Evolutionary conservation across 2,888 invertebrate species (phyloP).

Genomic region (Limnephilus auricula): DNA sequence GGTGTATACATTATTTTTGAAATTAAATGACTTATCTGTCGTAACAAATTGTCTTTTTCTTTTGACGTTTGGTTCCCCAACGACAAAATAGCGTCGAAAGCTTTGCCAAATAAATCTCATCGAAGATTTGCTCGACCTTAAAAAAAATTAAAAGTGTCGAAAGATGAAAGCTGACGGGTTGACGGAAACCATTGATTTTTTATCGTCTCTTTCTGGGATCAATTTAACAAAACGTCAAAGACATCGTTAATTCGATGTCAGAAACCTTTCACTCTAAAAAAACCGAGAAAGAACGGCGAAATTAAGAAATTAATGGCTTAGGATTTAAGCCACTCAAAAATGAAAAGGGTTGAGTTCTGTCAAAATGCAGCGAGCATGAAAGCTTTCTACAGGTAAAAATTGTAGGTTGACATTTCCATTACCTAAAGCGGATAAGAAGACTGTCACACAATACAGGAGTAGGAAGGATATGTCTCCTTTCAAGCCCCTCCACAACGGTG

Average conservation of each 20-base stretch:
- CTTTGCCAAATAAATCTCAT: background rate
- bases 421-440: slow-evolving; percentile 63
- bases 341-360: slow-evolving; percentile 62
- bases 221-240: background rate
- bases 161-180: background rate
- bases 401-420: slow-evolving; percentile 65
- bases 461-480: slow-evolving; percentile 43
- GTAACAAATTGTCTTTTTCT: background rate
- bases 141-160: background rate
- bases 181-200: background rate
- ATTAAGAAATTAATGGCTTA: slow-evolving; percentile 5
- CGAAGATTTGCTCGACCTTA: too few relatives aligned
- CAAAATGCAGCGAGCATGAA: slow-evolving; percentile 33
- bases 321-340: slow-evolving; percentile 40
- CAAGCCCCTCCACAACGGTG: slow-evolving; percentile 35
- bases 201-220: background rate
- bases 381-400: slow-evolving; percentile 36
- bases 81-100: background rate
- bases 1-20: background rate
- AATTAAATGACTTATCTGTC: background rate
- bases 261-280: background rate
- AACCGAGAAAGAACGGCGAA: background rate
- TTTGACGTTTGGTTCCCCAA: background rate
- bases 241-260: slow-evolving; percentile 3
- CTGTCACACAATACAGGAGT: slow-evolving; percentile 48